Base-by-base conservation (phyloP, 2,797 vertebrate genomes). In the Champsocephalus gunnari region DNA sequence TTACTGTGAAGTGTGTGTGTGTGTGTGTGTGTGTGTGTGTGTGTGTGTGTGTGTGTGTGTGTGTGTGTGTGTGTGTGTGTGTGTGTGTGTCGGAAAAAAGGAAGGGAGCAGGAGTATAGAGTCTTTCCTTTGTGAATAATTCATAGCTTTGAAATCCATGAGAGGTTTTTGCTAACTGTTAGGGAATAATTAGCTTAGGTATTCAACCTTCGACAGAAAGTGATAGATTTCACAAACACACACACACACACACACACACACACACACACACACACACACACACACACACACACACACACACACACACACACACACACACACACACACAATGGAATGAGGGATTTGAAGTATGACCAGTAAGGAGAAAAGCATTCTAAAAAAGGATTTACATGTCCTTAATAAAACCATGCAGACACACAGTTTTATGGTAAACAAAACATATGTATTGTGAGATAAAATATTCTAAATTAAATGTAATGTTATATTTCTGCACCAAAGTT, bases 81-180 rank as follows among this genome's bases (percentile, higher is more conserved):
- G 73, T 16, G 60, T 56, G 60, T 66, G 4, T 28, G 28, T 28
- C 28, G 3, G 28, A 28, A 74, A 74, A 74, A 75, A 60, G 57
- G 56, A 73, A 72, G 64, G 66, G 81, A 85, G 77, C 51, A 57
- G 44, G 59, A 74, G 54, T 51, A 75, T 48, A 75, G 74, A 79
- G 67, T 73, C 73, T 21, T 86, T 75, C 71, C 53, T 81, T 50
- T 73, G 64, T 90, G 75, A 91, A 91, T 90, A 81, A 90, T 90
- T 83, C 77, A 90, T 90, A 63, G 53, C 12, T 34, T 58, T 76
- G 61, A 88, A 82, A 82, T 83, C 73, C 80, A 73, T 64, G 71
- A 80, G 66, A 77, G 67, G 51, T 75, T 88, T 80, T 55, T 80
- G 75, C 70, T 83, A 28, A 28, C 28, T 28, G 28, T 28, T 28